Conservation (phyloP, 1,140 invertebrate species). For the Megathymus violae region DNA sequence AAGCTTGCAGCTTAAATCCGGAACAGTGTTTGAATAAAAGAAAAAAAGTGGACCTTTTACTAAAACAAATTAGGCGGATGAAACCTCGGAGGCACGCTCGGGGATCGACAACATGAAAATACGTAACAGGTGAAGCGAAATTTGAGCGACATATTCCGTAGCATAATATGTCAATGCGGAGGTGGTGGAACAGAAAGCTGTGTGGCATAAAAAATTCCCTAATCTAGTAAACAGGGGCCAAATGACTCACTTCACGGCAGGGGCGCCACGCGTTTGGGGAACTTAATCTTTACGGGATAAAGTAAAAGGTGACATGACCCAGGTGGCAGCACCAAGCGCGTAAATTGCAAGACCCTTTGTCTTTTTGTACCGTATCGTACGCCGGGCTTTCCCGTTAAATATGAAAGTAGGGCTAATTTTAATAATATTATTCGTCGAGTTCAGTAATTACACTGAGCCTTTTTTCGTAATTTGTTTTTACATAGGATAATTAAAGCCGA, state of each 20-base stretch:
- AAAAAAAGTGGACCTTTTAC: constrained; percentile 11
- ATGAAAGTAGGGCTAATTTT: constrained; percentile 64
- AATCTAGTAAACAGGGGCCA: constrained; percentile 81
- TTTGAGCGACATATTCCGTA: constrained; percentile 15
- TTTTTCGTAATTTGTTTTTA: constrained; percentile 16
- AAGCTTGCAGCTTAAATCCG: constrained; percentile 19
- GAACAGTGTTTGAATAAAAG: background rate
- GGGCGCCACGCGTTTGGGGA: constrained; percentile 72
- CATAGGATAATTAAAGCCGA: background rate
- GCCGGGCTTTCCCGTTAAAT: constrained; percentile 63
- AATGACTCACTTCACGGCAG: constrained; percentile 78
- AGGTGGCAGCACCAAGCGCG: constrained; percentile 69
- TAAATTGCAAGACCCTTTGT: constrained; percentile 69
- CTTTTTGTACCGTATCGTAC: constrained; percentile 57
- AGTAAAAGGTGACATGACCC: constrained; percentile 82
- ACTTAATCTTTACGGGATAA: constrained; percentile 81
- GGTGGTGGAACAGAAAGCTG: constrained; percentile 51
- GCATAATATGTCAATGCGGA: constrained; percentile 22
- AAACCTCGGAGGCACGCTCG: constrained; percentile 10
- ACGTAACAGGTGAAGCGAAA: constrained; percentile 27
- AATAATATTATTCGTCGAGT: constrained; percentile 52
- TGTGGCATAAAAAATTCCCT: constrained; percentile 79
- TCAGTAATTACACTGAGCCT: constrained; percentile 26
- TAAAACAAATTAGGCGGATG: constrained; percentile 14
- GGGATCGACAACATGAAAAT: constrained; percentile 22